Evolutionary conservation across 1,140 invertebrate genomes (phyloP), one percentile per base, ranked within the genome.

Genomic region (Orussus abietinus): DNA sequence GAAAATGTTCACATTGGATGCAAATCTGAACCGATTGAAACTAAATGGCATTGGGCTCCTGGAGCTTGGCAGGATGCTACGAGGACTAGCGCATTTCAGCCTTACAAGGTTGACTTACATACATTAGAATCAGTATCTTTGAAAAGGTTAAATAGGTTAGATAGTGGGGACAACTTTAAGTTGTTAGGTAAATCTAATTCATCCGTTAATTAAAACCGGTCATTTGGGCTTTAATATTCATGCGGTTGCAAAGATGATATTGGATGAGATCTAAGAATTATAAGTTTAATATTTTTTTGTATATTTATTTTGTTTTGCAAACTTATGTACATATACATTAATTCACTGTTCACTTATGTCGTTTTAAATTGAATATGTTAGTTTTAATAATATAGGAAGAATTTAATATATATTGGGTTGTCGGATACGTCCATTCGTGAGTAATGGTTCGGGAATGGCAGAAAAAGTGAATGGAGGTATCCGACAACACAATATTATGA

Each of bases 91-190:
- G 77, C 77, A 21, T 80, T 80, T 56, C 74, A 75, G 46, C 77
- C 77, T 5, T 80, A 80, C 38, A 76, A 74, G 61, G 76, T 78
- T n/a, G n/a, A n/a, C n/a, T n/a, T n/a, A n/a, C n/a, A n/a, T n/a
- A n/a, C n/a, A n/a, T n/a, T n/a, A n/a, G n/a, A 31, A 10, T 40
- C 5, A 34, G 17, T 19, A 34, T 7, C 20, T 34, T 5, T 0
- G 11, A n/a, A 5, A 39, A 11, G 13, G 9, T n/a, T 31, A 13
- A 20, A 5, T 22, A 10, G 10, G 30, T 14, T n/a, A n/a, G n/a
- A n/a, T n/a, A n/a, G n/a, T n/a, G n/a, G n/a, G n/a, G n/a, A n/a
- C n/a, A n/a, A n/a, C n/a, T n/a, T n/a, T n/a, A n/a, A n/a, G n/a
- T n/a, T n/a, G n/a, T n/a, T n/a, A n/a, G n/a, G n/a, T n/a, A n/a